These are phyloP conservation scores for Drosophila ambigua DNA, from an alignment of 1,140 invertebrate species.

Conservation along the genomic window DNA sequence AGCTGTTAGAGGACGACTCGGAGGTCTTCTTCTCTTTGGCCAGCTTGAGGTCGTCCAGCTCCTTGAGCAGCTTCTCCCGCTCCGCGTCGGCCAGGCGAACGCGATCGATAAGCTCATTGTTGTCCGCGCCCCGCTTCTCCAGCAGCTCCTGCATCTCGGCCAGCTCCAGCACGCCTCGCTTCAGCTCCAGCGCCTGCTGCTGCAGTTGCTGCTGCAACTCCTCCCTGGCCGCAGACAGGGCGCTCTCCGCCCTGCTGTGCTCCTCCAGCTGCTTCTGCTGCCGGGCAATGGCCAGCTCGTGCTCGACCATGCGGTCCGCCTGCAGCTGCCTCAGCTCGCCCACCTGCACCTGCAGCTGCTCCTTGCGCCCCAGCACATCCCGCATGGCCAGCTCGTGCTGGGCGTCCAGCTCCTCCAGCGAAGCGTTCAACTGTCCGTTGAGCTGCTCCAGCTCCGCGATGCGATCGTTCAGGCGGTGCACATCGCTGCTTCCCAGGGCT, in stretches of 20 bases:
- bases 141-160: slow-evolving; percentile 69
- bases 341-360: slow-evolving; percentile 86
- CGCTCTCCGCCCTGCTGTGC: neutral
- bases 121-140: slow-evolving; percentile 66
- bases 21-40: slow-evolving; percentile 76
- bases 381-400: slow-evolving; percentile 89
- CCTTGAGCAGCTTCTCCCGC: slow-evolving; percentile 50
- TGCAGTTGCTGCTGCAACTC: slow-evolving; percentile 48
- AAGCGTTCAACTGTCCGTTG: slow-evolving; percentile 84
- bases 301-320: slow-evolving; percentile 64
- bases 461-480: slow-evolving; percentile 75
- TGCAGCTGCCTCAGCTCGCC: slow-evolving; percentile 52
- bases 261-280: slow-evolving; percentile 51
- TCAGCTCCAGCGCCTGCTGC: slow-evolving; percentile 50
- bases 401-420: slow-evolving; percentile 89
- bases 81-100: slow-evolving; percentile 58
- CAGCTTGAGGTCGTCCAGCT: slow-evolving; percentile 58
- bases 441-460: slow-evolving; percentile 79
- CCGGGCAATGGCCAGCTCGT: slow-evolving; percentile 58
- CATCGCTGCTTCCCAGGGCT: slow-evolving; percentile 72
- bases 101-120: slow-evolving; percentile 65
- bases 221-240: slow-evolving; percentile 2
- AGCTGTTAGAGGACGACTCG: slow-evolving; percentile 75
- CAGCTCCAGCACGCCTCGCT: slow-evolving; percentile 52
- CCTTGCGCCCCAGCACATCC: slow-evolving; percentile 86